These are phyloP conservation scores for Daboia siamensis DNA, from an alignment of 2,113 vertebrate species.

Conservation along the genomic window DNA sequence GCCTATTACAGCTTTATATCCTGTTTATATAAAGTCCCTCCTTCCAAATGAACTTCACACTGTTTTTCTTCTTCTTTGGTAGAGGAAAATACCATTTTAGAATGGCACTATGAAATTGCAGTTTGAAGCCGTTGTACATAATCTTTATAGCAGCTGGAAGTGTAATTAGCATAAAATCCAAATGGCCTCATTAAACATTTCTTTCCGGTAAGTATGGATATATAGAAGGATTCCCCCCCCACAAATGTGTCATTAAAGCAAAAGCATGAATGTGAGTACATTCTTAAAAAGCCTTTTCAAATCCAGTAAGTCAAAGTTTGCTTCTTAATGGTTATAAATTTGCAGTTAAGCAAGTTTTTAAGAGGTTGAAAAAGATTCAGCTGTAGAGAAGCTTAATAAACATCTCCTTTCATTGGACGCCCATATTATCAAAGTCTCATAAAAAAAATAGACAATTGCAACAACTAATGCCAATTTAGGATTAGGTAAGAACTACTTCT, in stretches of 20 bases:
- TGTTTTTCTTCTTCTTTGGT: conserved; percentile 8
- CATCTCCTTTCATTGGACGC: conserved; percentile 13
- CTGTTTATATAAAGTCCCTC: conserved; percentile 32
- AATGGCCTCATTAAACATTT: conserved; percentile 45
- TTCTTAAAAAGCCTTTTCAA: conserved; percentile 24
- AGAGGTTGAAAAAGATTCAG: conserved; percentile 7
- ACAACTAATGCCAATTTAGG: conserved; percentile 19
- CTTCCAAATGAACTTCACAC: conserved; percentile 29
- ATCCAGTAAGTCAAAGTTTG: conserved; percentile 6
- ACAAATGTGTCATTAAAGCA: conserved; percentile 11
- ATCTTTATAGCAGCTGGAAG: conserved; percentile 63
- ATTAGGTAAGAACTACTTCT: not conserved
- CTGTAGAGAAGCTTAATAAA: conserved; percentile 22
- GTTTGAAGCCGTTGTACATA: conserved; percentile 38
- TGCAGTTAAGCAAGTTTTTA: conserved; percentile 25
- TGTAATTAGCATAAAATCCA: conserved; percentile 55
- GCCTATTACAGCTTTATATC: conserved; percentile 12
- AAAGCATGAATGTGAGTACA: not conserved
- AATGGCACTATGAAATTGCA: conserved; percentile 29
- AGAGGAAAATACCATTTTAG: conserved; percentile 40
- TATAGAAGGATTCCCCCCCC: conserved; percentile 17
- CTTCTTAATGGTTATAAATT: conserved; percentile 17
- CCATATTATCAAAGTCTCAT: conserved; percentile 33
- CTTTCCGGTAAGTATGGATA: conserved; percentile 35
- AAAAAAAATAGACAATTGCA: conserved; percentile 45